A percentile compares a stretch with the other conserved stretches of the same genome.
Conservation (phyloP, 2,797 vertebrate species). For the Tarsius wallacei region DNA sequence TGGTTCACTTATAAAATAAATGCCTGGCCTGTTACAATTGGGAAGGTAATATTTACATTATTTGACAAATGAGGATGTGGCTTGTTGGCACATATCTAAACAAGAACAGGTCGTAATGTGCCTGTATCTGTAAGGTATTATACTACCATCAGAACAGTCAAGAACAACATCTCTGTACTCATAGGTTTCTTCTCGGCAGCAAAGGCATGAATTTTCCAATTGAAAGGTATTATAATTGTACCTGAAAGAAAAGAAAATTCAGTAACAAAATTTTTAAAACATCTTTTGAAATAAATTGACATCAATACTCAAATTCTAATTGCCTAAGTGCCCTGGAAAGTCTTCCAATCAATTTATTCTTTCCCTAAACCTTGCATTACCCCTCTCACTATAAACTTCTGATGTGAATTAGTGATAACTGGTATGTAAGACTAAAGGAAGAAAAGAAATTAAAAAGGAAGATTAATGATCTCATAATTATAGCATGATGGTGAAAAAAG, state of each 20-base stretch:
- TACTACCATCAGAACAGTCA: slow-evolving; percentile 62
- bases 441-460: not conserved
- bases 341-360: not conserved
- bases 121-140: slow-evolving; percentile 58
- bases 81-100: slow-evolving; percentile 36
- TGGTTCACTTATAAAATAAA: slow-evolving; percentile 55
- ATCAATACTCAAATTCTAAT: not conserved
- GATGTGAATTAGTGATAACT: not conserved
- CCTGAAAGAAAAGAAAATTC: slow-evolving; percentile 66
- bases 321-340: not conserved
- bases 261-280: slow-evolving; percentile 5
- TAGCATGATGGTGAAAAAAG: not conserved
- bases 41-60: not conserved
- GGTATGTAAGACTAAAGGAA: not conserved
- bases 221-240: slow-evolving; percentile 79
- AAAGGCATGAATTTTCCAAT: slow-evolving; percentile 77
- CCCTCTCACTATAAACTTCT: not conserved
- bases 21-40: not conserved
- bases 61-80: accelerated
- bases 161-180: slow-evolving; percentile 73
- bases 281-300: not conserved
- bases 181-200: slow-evolving; percentile 76
- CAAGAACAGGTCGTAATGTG: slow-evolving; percentile 78
- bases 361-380: not conserved
- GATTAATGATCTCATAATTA: not conserved